Evolutionary conservation across 2,113 vertebrate species (phyloP), one percentile per base, ranked within the genome.

Genomic region (Hystrix cristata): DNA sequence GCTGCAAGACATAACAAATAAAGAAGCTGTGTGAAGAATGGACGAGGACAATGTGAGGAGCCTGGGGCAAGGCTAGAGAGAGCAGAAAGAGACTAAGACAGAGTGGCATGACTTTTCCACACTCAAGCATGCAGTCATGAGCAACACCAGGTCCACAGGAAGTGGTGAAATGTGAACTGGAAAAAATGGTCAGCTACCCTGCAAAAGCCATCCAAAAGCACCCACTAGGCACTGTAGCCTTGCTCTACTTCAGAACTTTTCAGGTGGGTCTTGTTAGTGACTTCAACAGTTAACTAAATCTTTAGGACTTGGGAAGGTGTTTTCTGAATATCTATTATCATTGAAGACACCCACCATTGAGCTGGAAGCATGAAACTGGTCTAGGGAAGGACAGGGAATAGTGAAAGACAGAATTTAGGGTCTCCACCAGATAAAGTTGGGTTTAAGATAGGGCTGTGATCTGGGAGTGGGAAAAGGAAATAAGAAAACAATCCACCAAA

Each of bases 221-320:
- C 46, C 78, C 46, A 64, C 23, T 21, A 25, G 38, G 31, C 25
- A 48, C 19, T 48, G 13, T 1, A 74, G 12, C 23, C 69, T 90
- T 53, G 3, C 57, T 57, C 65, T 92, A 31, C 74, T 87, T 94
- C 69, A 93, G 81, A 96, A 85, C 38, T 57, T 71, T 87, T 90
- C 67, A 74, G 51, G 3, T 87, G 62, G 2, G 5, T 90, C 59
- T 90, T 27, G 76, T 29, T 31, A 55, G n/a, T n/a, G 65, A 91
- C 82, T 82, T 90, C 19, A 85, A 48, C 92, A 84, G 19, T 64
- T 74, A 48, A 27, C 48, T 48, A 92, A 86, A 83, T 89, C 43
- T 74, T 81, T 65, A 38, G 34, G 16, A 80, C 5, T 79, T 95
- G 31, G 2, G 57, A 91, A 43, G 9, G 14, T 82, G 46, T 79